These are phyloP conservation scores for Cepaea hortensis DNA, from an alignment of 2,888 invertebrate genomes.

Conservation along the genomic window DNA sequence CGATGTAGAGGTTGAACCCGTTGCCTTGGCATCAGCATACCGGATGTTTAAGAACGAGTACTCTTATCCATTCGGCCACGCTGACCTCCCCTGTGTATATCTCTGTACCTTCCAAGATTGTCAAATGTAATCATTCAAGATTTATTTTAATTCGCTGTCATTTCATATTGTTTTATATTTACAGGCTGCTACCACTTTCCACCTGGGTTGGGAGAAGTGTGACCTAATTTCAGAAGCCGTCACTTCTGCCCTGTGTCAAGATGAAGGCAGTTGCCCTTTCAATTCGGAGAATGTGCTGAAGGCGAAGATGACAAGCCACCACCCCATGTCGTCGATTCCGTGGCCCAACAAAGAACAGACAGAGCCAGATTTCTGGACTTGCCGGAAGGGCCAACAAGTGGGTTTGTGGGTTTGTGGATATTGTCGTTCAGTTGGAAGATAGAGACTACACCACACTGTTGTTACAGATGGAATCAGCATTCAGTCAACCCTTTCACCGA, in stretches of 20 bases:
- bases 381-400: not conserved
- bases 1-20: no score
- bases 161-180: not conserved
- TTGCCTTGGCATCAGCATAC: no score
- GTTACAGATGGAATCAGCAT: no score
- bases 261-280: not conserved
- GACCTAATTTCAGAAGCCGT: not conserved
- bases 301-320: not conserved
- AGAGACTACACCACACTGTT: no score
- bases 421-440: no score
- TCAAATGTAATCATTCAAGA: no score
- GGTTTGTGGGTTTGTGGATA: not conserved
- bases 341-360: not conserved
- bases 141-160: not conserved
- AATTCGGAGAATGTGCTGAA: not conserved
- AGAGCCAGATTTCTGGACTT: not conserved
- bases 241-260: not conserved
- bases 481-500: no score
- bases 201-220: not conserved
- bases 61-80: no score
- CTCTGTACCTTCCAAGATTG: no score
- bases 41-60: no score
- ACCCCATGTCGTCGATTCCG: not conserved
- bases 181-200: not conserved
- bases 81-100: no score